Base-by-base conservation (phyloP, 2,113 vertebrate genomes). In the Alectura lathami region DNA sequence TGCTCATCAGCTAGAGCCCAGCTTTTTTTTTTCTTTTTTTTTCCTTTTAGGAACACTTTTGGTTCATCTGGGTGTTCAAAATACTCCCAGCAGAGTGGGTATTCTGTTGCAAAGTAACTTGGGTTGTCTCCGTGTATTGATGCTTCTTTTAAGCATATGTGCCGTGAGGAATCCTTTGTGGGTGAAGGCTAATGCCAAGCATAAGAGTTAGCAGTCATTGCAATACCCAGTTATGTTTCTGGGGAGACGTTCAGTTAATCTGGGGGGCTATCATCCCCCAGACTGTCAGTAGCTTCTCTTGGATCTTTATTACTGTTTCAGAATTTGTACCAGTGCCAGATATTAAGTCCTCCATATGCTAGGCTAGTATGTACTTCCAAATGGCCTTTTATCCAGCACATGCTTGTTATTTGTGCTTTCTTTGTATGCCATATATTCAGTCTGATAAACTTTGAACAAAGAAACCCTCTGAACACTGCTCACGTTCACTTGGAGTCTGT, bases 391-490 rank as follows among this genome's bases (percentile, higher is more conserved):
- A 83, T 88, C 51, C 70, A 92, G 50, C 20, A 17, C 38, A 13
- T 69, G 15, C 36, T 73, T 86, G 20, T 83, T 85, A 43, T 20
- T 69, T 64, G 24, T 63, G 42, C 15, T 89, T 83, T 66, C 53
- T 79, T 80, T 83, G 20, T 77, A 21, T 77, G 63, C 42, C 40
- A 20, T 56, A 18, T 51, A 64, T 43, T 92, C 27, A 4, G 26
- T 87, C 34, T 76, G 87, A 83, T 87, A 57, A 76, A 76, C 63
- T 89, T 57, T 21, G n/a, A 92, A 69, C 36, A 87, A 84, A 89
- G 32, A 70, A 89, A 83, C 70, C 47, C 53, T 80, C 48, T 85
- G 87, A 76, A 68, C 2, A 6, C 18, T 53, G 17, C 15, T 93
- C 38, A 22, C 1, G 3, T 79, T 89, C 85, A 43, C 18, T 79